Evolutionary conservation across 2,797 vertebrate genomes (phyloP).

Genomic region (Microctenopoma steveboyesi): DNA sequence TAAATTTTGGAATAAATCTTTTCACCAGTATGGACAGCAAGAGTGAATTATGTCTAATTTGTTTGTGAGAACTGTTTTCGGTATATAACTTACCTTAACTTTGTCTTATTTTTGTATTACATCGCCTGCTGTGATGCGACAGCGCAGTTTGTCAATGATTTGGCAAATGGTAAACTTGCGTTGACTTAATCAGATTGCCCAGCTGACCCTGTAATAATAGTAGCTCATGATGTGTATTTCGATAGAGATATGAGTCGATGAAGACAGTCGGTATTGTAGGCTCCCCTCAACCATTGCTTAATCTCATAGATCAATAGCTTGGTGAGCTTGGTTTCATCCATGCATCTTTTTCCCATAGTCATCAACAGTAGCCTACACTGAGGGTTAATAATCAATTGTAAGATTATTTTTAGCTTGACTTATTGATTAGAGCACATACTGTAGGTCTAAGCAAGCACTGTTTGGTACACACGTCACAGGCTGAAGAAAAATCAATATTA

Average conservation of each 20-base stretch:
- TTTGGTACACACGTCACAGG: constrained; percentile 53
- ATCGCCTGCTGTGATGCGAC: constrained; percentile 15
- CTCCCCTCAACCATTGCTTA: constrained; percentile 59
- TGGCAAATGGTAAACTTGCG: no score
- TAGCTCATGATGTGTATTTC: constrained; percentile 60
- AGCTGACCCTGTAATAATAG: constrained; percentile 54
- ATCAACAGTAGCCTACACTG: constrained; percentile 53
- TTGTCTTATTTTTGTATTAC: neutral
- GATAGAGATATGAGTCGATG: constrained; percentile 68
- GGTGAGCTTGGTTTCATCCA: constrained; percentile 63
- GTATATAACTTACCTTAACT: neutral
- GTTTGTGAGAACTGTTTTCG: neutral
- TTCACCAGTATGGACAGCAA: no score
- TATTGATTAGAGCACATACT: constrained; percentile 60
- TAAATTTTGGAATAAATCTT: neutral
- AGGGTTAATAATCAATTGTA: constrained; percentile 68
- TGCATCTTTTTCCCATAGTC: constrained; percentile 51
- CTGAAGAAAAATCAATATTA: constrained; percentile 56
- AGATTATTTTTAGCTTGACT: constrained; percentile 70
- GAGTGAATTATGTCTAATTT: neutral
- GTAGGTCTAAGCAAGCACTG: constrained; percentile 42
- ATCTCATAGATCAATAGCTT: constrained; percentile 57
- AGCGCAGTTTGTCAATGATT: neutral
- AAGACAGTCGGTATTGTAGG: constrained; percentile 46
- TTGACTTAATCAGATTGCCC: neutral